These are phyloP conservation scores for Euura lappo DNA, from an alignment of 1,140 invertebrate species.

Conservation along the genomic window DNA sequence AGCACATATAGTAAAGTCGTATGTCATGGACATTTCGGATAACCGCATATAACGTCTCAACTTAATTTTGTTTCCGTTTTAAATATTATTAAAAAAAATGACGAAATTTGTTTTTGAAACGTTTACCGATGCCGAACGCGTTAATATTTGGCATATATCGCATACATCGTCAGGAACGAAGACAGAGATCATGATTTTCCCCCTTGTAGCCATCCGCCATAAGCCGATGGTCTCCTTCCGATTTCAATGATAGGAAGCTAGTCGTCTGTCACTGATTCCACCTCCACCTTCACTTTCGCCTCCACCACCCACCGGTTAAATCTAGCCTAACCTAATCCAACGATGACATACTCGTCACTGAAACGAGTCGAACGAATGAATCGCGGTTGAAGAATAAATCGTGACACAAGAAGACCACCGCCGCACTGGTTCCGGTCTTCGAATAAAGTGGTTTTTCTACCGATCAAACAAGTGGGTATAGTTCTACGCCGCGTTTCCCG, in stretches of 20 bases:
- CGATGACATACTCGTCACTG: not conserved
- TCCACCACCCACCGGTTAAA: not conserved
- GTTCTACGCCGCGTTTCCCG: not conserved
- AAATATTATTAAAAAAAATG: not conserved
- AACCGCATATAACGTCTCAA: no score
- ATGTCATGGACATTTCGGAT: no score
- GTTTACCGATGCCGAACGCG: not conserved
- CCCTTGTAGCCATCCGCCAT: slow-evolving; percentile 36
- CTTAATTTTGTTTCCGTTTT: no score
- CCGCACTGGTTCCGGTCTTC: not conserved
- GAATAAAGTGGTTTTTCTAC: not conserved
- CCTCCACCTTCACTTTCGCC: not conserved
- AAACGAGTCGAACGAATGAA: no score
- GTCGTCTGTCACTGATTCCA: not conserved
- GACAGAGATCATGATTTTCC: slow-evolving; percentile 51
- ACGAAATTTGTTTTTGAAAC: not conserved
- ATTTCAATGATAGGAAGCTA: not conserved
- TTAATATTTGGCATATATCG: slow-evolving; percentile 7
- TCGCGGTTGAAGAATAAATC: no score
- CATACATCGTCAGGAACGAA: slow-evolving; percentile 54
- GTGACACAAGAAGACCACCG: not conserved
- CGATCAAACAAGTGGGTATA: not conserved
- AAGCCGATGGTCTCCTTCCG: no score
- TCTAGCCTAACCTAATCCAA: not conserved
- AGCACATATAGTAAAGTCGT: no score